These are phyloP conservation scores for Cephus pygmeus DNA, from an alignment of 2,888 invertebrate genomes.

Conservation along the genomic window DNA sequence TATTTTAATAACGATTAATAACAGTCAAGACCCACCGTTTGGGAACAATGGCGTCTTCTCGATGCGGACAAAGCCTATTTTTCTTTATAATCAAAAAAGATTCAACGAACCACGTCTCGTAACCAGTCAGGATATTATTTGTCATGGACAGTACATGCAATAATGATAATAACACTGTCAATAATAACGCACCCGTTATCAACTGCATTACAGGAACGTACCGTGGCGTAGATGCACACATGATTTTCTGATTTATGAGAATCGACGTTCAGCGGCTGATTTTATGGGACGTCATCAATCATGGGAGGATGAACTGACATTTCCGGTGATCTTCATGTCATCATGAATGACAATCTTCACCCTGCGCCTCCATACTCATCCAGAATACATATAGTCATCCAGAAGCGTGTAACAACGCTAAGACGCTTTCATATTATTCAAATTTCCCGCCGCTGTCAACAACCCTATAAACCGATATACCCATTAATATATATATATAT, in stretches of 20 bases:
- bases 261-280: not conserved
- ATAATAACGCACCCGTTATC: not conserved
- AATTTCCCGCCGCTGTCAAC: not conserved
- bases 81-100: not conserved
- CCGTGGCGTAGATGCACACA: not conserved
- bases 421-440: not conserved
- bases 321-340: not conserved
- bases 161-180: not conserved
- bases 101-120: not conserved
- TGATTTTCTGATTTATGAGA: conserved; percentile 3
- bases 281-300: not conserved
- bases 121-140: not conserved
- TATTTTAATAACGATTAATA: not conserved
- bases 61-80: not conserved
- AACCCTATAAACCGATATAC: not conserved
- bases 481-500: not conserved
- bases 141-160: not conserved
- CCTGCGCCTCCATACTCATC: not conserved
- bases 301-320: not conserved
- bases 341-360: not conserved
- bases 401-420: not conserved
- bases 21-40: not conserved
- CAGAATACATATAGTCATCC: not conserved
- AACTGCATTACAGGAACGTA: not conserved
- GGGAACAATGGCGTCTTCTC: not conserved